These are phyloP conservation scores for Nautilus pompilius DNA, from an alignment of 1,140 invertebrate species.

Conservation along the genomic window DNA sequence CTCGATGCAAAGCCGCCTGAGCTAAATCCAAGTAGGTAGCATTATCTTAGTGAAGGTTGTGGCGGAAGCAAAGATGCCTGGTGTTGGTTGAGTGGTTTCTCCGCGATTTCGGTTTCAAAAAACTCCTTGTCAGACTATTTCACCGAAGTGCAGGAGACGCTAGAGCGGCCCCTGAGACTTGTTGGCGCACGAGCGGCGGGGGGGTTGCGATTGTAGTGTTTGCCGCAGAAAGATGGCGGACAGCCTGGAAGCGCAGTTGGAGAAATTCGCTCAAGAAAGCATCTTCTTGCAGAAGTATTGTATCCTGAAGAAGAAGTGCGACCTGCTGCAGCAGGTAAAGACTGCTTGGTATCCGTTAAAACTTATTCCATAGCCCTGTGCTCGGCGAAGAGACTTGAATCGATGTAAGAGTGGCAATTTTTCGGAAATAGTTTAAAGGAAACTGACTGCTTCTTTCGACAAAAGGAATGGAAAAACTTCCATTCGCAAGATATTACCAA, in stretches of 20 bases:
- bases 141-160: no score
- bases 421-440: neutral
- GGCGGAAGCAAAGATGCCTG: no score
- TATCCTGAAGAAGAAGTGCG: slow-evolving; percentile 35
- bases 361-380: neutral
- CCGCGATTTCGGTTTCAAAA: no score
- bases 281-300: slow-evolving; percentile 38
- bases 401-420: neutral
- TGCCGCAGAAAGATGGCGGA: neutral
- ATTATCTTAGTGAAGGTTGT: no score
- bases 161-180: no score
- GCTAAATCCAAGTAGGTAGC: no score
- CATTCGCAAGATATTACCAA: neutral
- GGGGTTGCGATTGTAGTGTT: no score
- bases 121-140: no score
- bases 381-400: neutral
- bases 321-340: slow-evolving; percentile 35
- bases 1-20: no score
- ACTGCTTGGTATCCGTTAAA: neutral
- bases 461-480: neutral
- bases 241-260: slow-evolving; percentile 23
- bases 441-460: neutral
- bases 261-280: slow-evolving; percentile 26
- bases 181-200: no score
- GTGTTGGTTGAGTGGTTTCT: no score